phyloP scores from a whole-genome alignment of 2,113 vertebrate species.

The Hymenochirus boettgeri region DNA sequence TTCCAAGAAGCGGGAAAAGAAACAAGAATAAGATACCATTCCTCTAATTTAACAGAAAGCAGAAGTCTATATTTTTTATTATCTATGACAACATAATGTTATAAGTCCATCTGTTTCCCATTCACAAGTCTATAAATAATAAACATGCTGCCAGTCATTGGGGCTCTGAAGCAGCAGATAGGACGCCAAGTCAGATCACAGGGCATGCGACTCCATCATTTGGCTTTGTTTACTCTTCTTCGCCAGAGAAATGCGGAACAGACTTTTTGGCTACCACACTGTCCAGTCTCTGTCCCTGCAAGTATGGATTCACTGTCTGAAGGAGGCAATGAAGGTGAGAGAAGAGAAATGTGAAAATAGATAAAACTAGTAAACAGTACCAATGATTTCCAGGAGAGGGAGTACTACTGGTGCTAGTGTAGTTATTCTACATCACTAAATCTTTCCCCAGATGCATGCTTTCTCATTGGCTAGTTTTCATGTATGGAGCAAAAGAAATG shows the following conservation, averaged over 20 bases:
- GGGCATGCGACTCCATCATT: constrained; percentile 20
- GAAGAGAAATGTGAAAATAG: background rate
- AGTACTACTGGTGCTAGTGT: background rate
- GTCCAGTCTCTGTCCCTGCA: constrained; percentile 88
- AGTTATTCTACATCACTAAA: too few species aligned
- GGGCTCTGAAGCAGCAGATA: constrained; percentile 32
- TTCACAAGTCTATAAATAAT: constrained; percentile 55
- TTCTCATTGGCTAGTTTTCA: too few species aligned
- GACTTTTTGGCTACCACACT: constrained; percentile 98
- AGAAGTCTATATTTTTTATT: constrained; percentile 44
- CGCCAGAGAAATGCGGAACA: constrained; percentile 87
- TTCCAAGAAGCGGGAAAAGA: constrained; percentile 15
- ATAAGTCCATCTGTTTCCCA: constrained; percentile 59
- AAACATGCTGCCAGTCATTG: constrained; percentile 58
- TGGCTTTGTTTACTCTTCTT: constrained; percentile 66
- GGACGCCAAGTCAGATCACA: constrained; percentile 27
- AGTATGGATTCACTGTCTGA: constrained; percentile 86
- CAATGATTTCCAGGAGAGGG: background rate
- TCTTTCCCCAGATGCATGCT: too few species aligned
- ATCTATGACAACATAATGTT: constrained; percentile 51
- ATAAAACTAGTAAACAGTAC: background rate
- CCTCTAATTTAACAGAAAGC: constrained; percentile 41
- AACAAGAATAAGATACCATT: constrained; percentile 36
- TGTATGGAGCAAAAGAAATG: too few species aligned
- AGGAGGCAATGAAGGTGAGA: constrained; percentile 18